Evolutionary conservation across 2,797 vertebrate species (phyloP), one percentile per base, ranked within the genome.

Genomic region (Oryzias dopingdopingensis): DNA sequence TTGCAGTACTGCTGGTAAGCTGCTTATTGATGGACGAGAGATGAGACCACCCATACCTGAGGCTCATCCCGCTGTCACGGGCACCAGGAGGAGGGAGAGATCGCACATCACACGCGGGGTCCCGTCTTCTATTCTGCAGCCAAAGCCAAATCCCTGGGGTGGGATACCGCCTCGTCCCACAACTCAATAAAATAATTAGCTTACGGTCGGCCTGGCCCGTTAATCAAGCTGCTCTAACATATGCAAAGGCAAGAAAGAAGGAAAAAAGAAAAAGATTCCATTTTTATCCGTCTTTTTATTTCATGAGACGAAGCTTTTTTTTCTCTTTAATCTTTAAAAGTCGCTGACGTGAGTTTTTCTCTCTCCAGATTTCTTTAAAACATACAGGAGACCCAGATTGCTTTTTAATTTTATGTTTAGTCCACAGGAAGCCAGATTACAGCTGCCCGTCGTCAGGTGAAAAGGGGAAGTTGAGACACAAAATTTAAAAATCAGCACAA

Each of bases 141-240:
- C 85, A 85, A 89, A 90, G 87, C 89, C 88, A 92, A 92, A 91
- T 91, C 89, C 89, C 81, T 55, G 1, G 73, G 86, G 90, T 89
- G 88, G 88, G 82, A 91, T 91, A 87, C 87, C 49, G 72, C 87
- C 86, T 91, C 77, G 74, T 81, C 76, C 81, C 79, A 74, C 79
- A 82, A 90, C 89, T 91, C 86, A 90, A 92, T 92, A 90, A 92
- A 93, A 93, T 92, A 92, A 93, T 93, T 92, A 92, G 88, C 86
- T 91, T 90, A 87, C 79, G 78, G 81, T 79, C 72, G 70, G 82
- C 83, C 79, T 58, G 56, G 86, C 85, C 32, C 76, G 84, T 92
- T 93, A 92, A 93, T 92, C 91, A 92, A 92, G 81, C 74, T 78
- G 63, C 76, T 75, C 70, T 85, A 90, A 91, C 88, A 92, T 90